Evolutionary conservation across 2,888 invertebrate species (phyloP), one percentile per base, ranked within the genome.

Genomic region (Mechanitis messenoides): DNA sequence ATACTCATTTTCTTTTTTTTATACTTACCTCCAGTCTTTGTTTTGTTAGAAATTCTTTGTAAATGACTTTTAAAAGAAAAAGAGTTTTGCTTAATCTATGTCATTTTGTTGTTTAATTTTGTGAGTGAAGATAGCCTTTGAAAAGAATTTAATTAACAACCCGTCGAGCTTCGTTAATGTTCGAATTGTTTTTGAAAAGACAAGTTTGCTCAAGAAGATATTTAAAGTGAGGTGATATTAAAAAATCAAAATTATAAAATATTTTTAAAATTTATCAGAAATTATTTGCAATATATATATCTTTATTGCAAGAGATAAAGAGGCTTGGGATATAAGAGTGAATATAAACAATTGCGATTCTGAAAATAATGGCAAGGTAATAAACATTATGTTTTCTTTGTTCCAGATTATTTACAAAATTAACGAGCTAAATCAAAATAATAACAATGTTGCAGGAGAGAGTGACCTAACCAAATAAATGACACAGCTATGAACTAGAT

Each of bases 381-480:
- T 31, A 50, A 50, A 50, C 20, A 50, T n/a, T 42, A 35, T 33
- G 11, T 55, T 61, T 58, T 58, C 11, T 56, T 66, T 62, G 64
- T 64, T 66, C 7, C 66, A 66, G 66, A 60, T 63, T 35, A 12
- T 3, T 55, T n/a, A 60, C 55, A 55, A 59, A 5, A 46, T 20
- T 7, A 62, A 20, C 11, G 11, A 50, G 53, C 42, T 38, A 54
- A n/a, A 35, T 35, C 33, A 50, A 45, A 46, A 60, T 33, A 9
- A 12, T 38, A n/a, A 62, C 54, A 56, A 66, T 61, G 66, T 50
- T 61, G 50, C 64, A 58, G 45, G 64, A 66, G 55, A 61, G 62
- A 56, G 56, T 66, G 35, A 66, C 66, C 61, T 66, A 66, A 66
- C 53, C 3, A 45, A 33, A 31, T n/a, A 57, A 57, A 68, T 63